These are phyloP conservation scores for Schrankia costaestrigalis DNA, from an alignment of 2,888 invertebrate species.

Conservation along the genomic window DNA sequence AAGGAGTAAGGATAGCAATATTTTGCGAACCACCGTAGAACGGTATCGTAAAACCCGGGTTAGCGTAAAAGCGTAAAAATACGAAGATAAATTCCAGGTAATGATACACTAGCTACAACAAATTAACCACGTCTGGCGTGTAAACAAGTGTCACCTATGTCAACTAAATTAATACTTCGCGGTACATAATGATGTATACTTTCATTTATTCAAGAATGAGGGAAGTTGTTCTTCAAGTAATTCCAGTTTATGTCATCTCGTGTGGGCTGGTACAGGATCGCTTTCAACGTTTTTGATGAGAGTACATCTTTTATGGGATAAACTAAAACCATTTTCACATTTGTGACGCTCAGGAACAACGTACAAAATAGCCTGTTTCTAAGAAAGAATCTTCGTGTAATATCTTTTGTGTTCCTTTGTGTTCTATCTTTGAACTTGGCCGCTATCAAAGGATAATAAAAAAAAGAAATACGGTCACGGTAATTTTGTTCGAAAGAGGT, in stretches of 20 bases:
- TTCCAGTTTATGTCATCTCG: slow-evolving; percentile 36
- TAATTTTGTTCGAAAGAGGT: slow-evolving; percentile 20
- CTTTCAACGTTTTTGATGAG: slow-evolving; percentile 32
- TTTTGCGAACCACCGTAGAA: too few species aligned
- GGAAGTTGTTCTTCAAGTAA: slow-evolving; percentile 39
- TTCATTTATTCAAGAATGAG: slow-evolving; percentile 31
- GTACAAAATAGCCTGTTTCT: slow-evolving; percentile 16
- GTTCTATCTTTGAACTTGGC: slow-evolving; percentile 20
- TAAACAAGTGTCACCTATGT: background rate
- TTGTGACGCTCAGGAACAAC: slow-evolving; percentile 10
- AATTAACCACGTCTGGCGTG: too few species aligned
- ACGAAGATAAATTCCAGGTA: too few species aligned
- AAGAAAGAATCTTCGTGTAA: too few species aligned
- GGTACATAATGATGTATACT: slow-evolving; percentile 17
- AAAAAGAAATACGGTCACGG: slow-evolving; percentile 26
- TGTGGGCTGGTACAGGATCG: slow-evolving; percentile 40
- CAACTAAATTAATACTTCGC: slow-evolving; percentile 1
- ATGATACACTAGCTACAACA: too few species aligned
- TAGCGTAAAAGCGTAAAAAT: too few species aligned
- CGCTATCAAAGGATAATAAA: slow-evolving; percentile 28
- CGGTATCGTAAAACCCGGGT: too few species aligned
- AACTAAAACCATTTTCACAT: slow-evolving; percentile 29
- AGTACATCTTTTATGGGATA: slow-evolving; percentile 29
- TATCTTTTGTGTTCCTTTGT: slow-evolving; percentile 28
- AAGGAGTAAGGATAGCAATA: too few species aligned